Base-by-base conservation (phyloP, 2,888 invertebrate species). In the Lymantria monacha region DNA sequence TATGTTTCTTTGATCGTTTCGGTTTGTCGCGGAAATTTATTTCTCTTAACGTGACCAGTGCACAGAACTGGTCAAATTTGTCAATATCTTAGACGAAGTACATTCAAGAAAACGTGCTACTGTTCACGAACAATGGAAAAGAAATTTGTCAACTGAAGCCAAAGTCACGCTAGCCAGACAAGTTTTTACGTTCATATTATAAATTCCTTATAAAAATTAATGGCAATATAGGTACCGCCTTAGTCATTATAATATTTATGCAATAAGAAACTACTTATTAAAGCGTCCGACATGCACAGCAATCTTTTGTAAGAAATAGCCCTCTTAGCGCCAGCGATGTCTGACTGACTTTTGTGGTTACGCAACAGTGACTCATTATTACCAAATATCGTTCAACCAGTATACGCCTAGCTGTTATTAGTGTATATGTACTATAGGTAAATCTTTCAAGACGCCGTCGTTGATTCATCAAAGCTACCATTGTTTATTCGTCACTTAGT, bases 291-390 rank as follows among this genome's bases (percentile, higher is more conserved):
- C 70, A 73, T 76, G 66, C 61, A 51, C 63, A 55, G 61, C 64
- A 59, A 69, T 70, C 63, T 65, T 60, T 58, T 40, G 48, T 50
- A 57, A 61, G 61, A 70, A 70, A 69, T 69, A 65, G 59, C 62
- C 63, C 68, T 71, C 69, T 74, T 63, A 71, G 71, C 63, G 62
- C 63, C 65, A 59, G 60, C 59, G 60, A 45, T 60, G 73, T 70
- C 74, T 73, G 71, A 64, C 48, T 52, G 45, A 13, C 71, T 68
- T 63, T 70, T 57, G 49, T 56, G 42, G 65, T 83, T 83, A 78
- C 68, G 74, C 74, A 81, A 82, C 55, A 57, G 61, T 80, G 81
- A 83, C 64, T 83, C 75, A 82, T 79, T 77, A 78, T 79, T 74
- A 71, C 74, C 72, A 73, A 80, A 79, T 79, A 72, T 71, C 69